Evolutionary conservation across 92 coral and sea anemone species (phyloP), one percentile per base, ranked within the genome.

Genomic region (Phenganax subtilis): DNA sequence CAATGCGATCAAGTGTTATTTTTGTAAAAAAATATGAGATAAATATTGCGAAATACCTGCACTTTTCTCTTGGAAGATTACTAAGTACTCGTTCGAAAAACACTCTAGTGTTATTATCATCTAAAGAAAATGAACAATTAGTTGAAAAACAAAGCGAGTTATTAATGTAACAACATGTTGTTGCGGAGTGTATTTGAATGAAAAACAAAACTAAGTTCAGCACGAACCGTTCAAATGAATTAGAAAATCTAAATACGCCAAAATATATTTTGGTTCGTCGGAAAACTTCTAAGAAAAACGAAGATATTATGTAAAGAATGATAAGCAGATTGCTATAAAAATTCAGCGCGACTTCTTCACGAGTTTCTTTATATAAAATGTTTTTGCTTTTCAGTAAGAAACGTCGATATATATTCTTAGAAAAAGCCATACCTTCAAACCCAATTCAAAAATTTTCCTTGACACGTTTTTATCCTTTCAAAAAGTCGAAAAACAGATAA

Each of bases 61-160:
- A 93, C 81, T 88, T 89, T 71, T 96, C 99, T 58, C 90, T 96
- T 0, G 99, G 99, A 91, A 96, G 93, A 74, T 92, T 87, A 75
- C 90, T 90, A 10, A 96, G 80, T 63, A 92, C 97, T 75, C 93
- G 88, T 71, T 96, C 99, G 85, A 96, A 96, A 57, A 96, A 83
- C 6, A 96, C 99, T 84, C 99, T 88, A 25, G 97, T 92, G 75
- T 96, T 96, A 87, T 96, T 96, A 84, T 96, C 99, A 81, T 96
- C 99, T 96, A 85, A 17, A 52, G 55, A 82, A 80, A 72, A 27
- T 51, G 29, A 54, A 51, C 20, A 82, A 3, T 63, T 10, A 27
- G 56, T 51, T 9, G 37, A 0, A 7, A 61, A 8, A 15, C 55
- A 2, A n/a, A 28, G 31, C 9, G 29, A 44, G 9, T 15, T 29